phyloP scores from a whole-genome alignment of 1,140 invertebrate species.

The Frieseomelitta varia region DNA sequence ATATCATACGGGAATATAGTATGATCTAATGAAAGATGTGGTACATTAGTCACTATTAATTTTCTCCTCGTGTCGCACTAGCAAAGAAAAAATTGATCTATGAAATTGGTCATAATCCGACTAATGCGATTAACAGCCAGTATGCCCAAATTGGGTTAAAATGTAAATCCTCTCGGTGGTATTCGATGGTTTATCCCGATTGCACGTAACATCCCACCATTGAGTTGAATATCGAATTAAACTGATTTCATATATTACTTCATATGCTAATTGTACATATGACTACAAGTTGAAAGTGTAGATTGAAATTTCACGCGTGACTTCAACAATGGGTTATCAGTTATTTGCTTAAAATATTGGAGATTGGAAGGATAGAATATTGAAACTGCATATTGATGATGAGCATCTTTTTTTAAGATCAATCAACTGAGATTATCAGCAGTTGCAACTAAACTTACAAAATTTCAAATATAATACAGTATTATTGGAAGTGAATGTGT shows the following conservation, averaged over 20 bases:
- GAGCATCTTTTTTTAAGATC: too few relatives aligned
- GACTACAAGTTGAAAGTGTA: background rate
- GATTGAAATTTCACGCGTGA: conserved; percentile 19
- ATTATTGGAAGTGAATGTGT: too few relatives aligned
- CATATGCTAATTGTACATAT: conserved; percentile 21
- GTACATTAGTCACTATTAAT: background rate
- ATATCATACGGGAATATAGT: background rate
- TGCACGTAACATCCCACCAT: conserved; percentile 7
- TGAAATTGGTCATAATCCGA: conserved; percentile 14
- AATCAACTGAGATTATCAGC: too few relatives aligned
- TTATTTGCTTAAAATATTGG: background rate
- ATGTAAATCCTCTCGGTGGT: conserved; percentile 16
- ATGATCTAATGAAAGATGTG: background rate
- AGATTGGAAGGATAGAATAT: background rate
- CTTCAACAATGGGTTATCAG: background rate
- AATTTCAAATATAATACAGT: too few relatives aligned
- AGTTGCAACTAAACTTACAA: too few relatives aligned
- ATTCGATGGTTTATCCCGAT: conserved; percentile 34
- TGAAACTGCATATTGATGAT: too few relatives aligned
- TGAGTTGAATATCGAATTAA: conserved; percentile 31
- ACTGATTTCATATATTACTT: conserved; percentile 33
- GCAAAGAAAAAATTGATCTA: conserved; percentile 4
- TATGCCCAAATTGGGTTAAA: background rate
- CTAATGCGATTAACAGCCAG: background rate
- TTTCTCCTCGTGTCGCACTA: background rate